phyloP scores from a whole-genome alignment of 2,888 invertebrate genomes.

The Pristionchus entomophagus region DNA sequence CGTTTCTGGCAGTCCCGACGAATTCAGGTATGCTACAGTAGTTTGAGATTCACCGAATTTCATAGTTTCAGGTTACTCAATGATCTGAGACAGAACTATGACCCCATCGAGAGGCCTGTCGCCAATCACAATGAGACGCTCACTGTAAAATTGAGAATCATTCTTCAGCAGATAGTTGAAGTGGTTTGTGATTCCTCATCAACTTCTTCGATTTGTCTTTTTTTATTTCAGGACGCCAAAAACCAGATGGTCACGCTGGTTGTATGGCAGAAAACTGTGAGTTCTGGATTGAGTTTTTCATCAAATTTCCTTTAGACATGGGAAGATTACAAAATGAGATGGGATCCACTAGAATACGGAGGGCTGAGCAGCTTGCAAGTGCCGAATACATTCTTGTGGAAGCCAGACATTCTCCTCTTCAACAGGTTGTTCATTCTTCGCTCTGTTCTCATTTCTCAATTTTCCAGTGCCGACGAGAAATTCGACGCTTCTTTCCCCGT shows the following conservation, averaged over 20 bases:
- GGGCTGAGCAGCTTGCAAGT: constrained; percentile 94
- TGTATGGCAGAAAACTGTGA: constrained; percentile 91
- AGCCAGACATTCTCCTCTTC: constrained; percentile 99
- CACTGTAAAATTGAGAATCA: constrained; percentile 61
- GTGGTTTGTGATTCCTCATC: constrained; percentile 58
- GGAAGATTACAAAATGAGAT: constrained; percentile 97
- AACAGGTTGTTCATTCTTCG: constrained; percentile 85
- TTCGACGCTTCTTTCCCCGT: constrained; percentile 99
- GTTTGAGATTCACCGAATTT: background rate
- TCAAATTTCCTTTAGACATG: constrained; percentile 81
- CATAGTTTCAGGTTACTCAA: background rate
- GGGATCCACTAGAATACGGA: constrained; percentile 96
- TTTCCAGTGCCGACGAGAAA: constrained; percentile 93
- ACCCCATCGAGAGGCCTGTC: constrained; percentile 15
- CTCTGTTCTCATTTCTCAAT: background rate
- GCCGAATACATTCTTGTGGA: constrained; percentile 96
- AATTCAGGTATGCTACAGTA: background rate
- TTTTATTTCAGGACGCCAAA: constrained; percentile 93
- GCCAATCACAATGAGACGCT: constrained; percentile 64
- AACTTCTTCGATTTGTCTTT: no score
- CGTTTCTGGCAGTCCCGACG: constrained; percentile 4
- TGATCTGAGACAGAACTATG: constrained; percentile 33
- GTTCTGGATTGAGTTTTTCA: background rate
- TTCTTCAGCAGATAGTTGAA: constrained; percentile 71
- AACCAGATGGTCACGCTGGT: constrained; percentile 96